Evolutionary conservation across 2,888 invertebrate genomes (phyloP).

Genomic region (Entomobrya proxima): DNA sequence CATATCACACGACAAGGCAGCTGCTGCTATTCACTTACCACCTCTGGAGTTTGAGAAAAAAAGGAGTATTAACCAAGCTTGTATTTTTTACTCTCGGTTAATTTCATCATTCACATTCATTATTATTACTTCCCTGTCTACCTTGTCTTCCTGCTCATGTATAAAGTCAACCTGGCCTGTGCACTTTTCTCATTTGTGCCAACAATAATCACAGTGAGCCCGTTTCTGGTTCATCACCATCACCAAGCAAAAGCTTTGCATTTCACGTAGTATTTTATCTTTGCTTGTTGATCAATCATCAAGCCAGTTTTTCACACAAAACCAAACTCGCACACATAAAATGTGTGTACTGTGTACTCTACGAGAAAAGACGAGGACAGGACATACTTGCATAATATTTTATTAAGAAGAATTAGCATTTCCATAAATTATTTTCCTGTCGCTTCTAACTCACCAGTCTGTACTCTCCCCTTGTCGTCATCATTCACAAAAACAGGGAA

Average conservation of each 20-base stretch:
- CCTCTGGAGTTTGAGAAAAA: not conserved
- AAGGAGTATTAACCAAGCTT: not conserved
- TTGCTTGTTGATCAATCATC: conserved; percentile 58
- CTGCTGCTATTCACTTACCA: conserved; percentile 29
- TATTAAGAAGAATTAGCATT: conserved; percentile 46
- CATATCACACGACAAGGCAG: conserved; percentile 13
- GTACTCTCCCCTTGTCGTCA: conserved; percentile 36
- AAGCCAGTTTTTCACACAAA: conserved; percentile 56
- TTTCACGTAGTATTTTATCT: not conserved
- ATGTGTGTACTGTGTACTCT: not conserved
- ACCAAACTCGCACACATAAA: not conserved
- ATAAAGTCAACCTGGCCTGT: not conserved
- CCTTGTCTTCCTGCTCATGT: not conserved
- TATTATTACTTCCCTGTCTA: not conserved
- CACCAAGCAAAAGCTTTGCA: not conserved
- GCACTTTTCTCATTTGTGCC: not conserved
- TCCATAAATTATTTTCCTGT: conserved; percentile 46
- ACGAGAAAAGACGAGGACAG: conserved; percentile 6
- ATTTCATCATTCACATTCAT: not conserved
- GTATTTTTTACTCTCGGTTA: not conserved
- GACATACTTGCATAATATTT: conserved; percentile 15
- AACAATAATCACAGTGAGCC: not conserved
- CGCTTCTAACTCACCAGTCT: not conserved
- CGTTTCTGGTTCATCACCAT: not conserved
- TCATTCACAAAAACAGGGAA: conserved; percentile 35